A percentile compares a stretch with the other conserved stretches of the same genome.
Conservation (phyloP, 2,888 invertebrate genomes). For the Ornithoptera alexandrae region DNA sequence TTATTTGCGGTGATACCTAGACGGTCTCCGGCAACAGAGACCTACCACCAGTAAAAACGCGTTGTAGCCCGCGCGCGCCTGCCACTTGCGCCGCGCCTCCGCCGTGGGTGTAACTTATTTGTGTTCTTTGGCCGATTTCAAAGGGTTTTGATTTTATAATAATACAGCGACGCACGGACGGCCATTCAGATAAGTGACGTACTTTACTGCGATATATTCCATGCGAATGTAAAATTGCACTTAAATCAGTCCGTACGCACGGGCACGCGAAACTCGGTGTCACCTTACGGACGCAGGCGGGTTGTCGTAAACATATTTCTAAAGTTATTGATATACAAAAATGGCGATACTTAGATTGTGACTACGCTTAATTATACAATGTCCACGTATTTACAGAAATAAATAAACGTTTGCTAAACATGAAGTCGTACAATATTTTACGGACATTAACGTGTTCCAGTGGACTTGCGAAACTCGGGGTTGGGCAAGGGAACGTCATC, state of each 20-base stretch:
- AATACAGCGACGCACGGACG: slow-evolving; percentile 44
- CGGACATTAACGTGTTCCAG: not conserved
- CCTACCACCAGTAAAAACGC: too few species aligned
- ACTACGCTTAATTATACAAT: slow-evolving; percentile 6
- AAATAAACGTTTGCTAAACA: not conserved
- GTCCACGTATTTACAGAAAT: not conserved
- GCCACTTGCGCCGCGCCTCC: slow-evolving; percentile 10
- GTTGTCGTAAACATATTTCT: slow-evolving; percentile 18
- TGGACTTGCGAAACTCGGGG: not conserved
- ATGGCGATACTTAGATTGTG: slow-evolving; percentile 8
- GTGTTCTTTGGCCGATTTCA: slow-evolving; percentile 60
- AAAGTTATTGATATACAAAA: slow-evolving; percentile 16
- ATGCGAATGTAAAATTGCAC: slow-evolving; percentile 37
- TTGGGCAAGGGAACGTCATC: not conserved
- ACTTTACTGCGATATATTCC: slow-evolving; percentile 47
- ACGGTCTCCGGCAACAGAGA: too few species aligned
- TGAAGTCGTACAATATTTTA: too few species aligned
- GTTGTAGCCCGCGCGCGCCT: not conserved
- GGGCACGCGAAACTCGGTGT: not conserved
- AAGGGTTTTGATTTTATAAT: slow-evolving; percentile 68
- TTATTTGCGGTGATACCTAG: too few species aligned
- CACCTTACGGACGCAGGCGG: slow-evolving; percentile 14
- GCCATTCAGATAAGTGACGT: slow-evolving; percentile 45
- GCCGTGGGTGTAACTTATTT: slow-evolving; percentile 42
- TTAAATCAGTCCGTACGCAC: slow-evolving; percentile 24